Base-by-base conservation (phyloP, 1,140 invertebrate species). In the Doryteuthis pealeii region DNA sequence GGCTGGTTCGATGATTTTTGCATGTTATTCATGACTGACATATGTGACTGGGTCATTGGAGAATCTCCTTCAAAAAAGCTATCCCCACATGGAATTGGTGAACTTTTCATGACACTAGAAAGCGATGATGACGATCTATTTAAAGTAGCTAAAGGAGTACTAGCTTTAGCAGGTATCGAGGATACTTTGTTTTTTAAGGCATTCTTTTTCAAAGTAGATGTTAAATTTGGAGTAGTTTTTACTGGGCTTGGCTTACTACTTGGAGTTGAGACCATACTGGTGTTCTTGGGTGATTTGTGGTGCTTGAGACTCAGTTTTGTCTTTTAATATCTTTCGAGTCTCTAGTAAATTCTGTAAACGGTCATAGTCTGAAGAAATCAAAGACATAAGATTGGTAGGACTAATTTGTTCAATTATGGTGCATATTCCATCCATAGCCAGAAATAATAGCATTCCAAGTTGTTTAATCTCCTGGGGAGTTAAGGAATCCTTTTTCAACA, bases 51-150 rank as follows among this genome's bases (percentile, higher is more conserved):
- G 10, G 35, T 40, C 35, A 40, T 40, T 40, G 35, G 35, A 1
- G 77, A 76, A 78, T 82, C 79, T 15, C 78, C 81, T 43, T 86
- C 84, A 79, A 85, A 86, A 74, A 86, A 86, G 67, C 83, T 85
- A 28, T 85, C 83, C 33, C 83, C 84, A 80, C 83, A 84, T 1
- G 84, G 82, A 68, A 84, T 78, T 28, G 82, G 81, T 0, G 83
- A 83, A 8, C 74, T 75, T 18, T 79, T 75, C 49, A 65, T 68
- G 32, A 14, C 66, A 35, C 70, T 66, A 68, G 5, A 31, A n/a
- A 54, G 28, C 1, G 66, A 49, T 33, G 45, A 70, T 3, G 4
- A 5, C 4, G 10, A 3, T 40, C 35, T 40, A 40, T 40, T 40
- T 40, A 10, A 40, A 40, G 3, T 3, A 10, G 10, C 10, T 10